Base-by-base conservation (phyloP, 2,888 invertebrate genomes). In the Hylaea fasciaria region DNA sequence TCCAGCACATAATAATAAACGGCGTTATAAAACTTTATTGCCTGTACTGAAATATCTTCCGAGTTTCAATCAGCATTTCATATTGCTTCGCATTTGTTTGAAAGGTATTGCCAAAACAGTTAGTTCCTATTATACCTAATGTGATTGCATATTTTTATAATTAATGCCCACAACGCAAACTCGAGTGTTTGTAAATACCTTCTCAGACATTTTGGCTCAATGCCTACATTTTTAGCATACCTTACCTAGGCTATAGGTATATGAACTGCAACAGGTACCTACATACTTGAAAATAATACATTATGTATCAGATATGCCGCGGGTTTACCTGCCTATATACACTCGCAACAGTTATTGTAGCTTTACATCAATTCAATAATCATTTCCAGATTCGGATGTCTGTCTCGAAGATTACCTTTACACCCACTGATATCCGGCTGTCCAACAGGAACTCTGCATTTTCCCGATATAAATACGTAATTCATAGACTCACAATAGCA, bases 1-100 rank as follows among this genome's bases (percentile, higher is more conserved):
- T 56, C 55, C 60, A 51, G 47, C 55, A 40, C 52, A 59, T 56
- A 37, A n/a, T 48, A 49, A 59, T 48, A 59, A 54, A 50, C 14
- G 28, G 29, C 43, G 10, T 10, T 40, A 66, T 13, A 45, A 4
- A 56, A 40, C 50, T 62, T 62, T 63, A 65, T 55, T 14, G 49
- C 35, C 11, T 16, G 12, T 28, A 49, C 14, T 54, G 40, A 59
- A 50, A 54, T 49, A 28, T 13, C 1, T 47, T 35, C 12, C 9
- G 28, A 28, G 43, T 49, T 43, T 29, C 39, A 45, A 58, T 53
- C 16, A 52, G 17, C 37, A 45, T 58, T 53, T 35, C 47, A 48
- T 53, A 53, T 53, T 29, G 44, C 13, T 37, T 54, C 54, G 22
- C 59, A 50, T 29, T 45, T 45, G 17, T 13, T 28, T 9, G 37